phyloP scores from a whole-genome alignment of 1,140 invertebrate genomes.

The Drosophila fuyamai region DNA sequence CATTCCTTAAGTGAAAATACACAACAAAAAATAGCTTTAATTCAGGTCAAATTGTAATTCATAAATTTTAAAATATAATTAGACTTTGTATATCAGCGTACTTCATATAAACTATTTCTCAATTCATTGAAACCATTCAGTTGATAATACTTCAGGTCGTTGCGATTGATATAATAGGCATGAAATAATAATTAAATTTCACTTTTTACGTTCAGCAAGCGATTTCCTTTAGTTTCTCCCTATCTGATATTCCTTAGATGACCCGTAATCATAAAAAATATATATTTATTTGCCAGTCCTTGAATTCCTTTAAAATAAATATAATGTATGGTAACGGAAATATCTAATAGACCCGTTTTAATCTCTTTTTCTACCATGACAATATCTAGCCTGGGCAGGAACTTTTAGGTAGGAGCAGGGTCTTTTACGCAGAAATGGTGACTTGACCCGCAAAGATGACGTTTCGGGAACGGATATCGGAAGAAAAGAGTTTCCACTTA shows the following conservation, averaged over 20 bases:
- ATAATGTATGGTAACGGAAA: not conserved
- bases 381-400: not conserved
- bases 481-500: not conserved
- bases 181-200: not conserved
- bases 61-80: slow-evolving; percentile 1
- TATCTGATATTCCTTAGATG: not conserved
- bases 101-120: not conserved
- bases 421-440: not conserved
- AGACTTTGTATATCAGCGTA: not conserved
- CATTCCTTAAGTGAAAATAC: no score
- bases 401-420: not conserved
- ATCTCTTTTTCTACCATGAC: slow-evolving; percentile 14
- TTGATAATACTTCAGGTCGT: no score
- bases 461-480: not conserved
- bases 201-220: not conserved
- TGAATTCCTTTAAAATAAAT: not conserved
- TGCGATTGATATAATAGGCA: not conserved
- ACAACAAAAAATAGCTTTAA: no score
- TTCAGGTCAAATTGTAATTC: not conserved
- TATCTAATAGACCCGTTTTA: not conserved
- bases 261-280: slow-evolving; percentile 4
- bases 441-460: not conserved
- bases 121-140: no score
- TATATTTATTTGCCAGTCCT: not conserved
- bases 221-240: not conserved